Percentiles rank a stretch among this genome's conserved stretches.
phyloP scores from a whole-genome alignment of 1,140 invertebrate genomes.

The Mya arenaria region DNA sequence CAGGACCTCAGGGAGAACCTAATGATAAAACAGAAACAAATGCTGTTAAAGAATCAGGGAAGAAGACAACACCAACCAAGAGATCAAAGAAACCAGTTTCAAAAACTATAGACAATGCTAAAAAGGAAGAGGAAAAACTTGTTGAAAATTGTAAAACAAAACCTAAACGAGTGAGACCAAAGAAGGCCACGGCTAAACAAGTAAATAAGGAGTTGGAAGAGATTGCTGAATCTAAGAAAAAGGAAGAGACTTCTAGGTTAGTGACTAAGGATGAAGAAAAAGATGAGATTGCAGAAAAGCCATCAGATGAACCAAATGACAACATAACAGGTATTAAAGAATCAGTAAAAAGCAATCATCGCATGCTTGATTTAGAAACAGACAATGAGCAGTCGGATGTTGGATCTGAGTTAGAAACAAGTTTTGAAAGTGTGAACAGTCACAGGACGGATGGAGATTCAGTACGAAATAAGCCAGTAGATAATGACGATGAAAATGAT shows the following conservation, averaged over 20 bases:
- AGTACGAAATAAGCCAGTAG: background rate
- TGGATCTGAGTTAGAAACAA: constrained; percentile 51
- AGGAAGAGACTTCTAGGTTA: background rate
- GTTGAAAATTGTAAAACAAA: background rate
- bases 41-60: constrained; percentile 1
- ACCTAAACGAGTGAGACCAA: no score
- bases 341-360: no score
- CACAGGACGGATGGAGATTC: constrained; percentile 11
- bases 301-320: no score
- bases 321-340: no score
- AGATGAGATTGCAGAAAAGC: no score
- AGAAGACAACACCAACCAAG: background rate
- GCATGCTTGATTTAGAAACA: no score
- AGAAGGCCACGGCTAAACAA: no score
- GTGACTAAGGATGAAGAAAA: constrained; percentile 1
- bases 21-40: constrained; percentile 3
- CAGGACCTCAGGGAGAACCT: constrained; percentile 23
- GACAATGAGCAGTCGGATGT: constrained; percentile 25
- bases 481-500: constrained; percentile 35
- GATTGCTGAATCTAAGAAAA: background rate
- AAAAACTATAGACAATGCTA: background rate
- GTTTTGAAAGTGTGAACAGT: constrained; percentile 47
- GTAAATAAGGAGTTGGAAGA: background rate
- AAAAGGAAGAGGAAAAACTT: constrained; percentile 12
- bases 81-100: constrained; percentile 24